A percentile compares a stretch with the other conserved stretches of the same genome.
These are phyloP conservation scores for Drosophila sproati DNA, from an alignment of 1,140 invertebrate genomes.

Conservation along the genomic window DNA sequence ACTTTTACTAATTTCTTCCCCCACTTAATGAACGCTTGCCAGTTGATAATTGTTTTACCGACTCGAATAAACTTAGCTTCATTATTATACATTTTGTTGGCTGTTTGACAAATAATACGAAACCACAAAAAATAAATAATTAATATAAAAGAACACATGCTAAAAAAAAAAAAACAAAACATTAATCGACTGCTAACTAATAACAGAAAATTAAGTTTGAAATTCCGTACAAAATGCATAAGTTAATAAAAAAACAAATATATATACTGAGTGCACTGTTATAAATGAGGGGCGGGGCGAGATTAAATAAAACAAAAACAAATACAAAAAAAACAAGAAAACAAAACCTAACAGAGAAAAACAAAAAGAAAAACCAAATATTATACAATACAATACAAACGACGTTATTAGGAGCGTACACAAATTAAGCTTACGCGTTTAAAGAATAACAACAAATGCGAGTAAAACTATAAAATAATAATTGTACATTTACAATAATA, in stretches of 20 bases:
- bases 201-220: constrained; percentile 82
- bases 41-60: constrained; percentile 55
- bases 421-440: constrained; percentile 67
- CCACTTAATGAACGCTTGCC: constrained; percentile 52
- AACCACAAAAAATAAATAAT: constrained; percentile 47
- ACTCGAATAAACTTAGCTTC: constrained; percentile 74
- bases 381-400: constrained; percentile 26
- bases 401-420: constrained; percentile 48
- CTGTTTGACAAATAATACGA: constrained; percentile 76
- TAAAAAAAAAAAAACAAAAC: constrained; percentile 10
- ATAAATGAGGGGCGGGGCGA: constrained; percentile 83
- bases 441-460: constrained; percentile 50
- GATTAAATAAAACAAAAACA: constrained; percentile 71
- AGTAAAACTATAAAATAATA: constrained; percentile 52
- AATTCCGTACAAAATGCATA: constrained; percentile 79
- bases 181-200: constrained; percentile 56
- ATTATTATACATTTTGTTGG: constrained; percentile 82
- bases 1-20: constrained; percentile 22
- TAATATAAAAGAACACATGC: constrained; percentile 45
- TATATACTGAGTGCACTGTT: constrained; percentile 84
- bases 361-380: constrained; percentile 40
- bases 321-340: constrained; percentile 33
- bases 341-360: constrained; percentile 37
- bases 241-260: constrained; percentile 64
- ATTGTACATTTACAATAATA: constrained; percentile 71